These are phyloP conservation scores for Pangasius mekongensis DNA, from an alignment of 2,797 vertebrate species.

Conservation along the genomic window DNA sequence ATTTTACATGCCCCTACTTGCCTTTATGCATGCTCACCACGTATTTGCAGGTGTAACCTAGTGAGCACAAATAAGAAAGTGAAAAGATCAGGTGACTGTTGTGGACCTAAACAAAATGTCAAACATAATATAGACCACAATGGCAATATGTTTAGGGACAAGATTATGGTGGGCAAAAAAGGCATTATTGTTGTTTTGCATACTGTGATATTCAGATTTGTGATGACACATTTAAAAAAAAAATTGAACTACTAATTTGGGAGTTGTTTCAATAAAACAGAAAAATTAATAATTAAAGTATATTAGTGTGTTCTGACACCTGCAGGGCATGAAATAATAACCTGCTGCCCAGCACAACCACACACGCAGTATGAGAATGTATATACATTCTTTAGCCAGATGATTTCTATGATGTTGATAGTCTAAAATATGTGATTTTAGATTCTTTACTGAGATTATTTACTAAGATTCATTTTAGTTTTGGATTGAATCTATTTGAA, in stretches of 20 bases:
- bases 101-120: background rate
- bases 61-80: background rate
- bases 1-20: background rate
- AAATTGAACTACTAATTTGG: background rate
- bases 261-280: background rate
- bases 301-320: background rate
- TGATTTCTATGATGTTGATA: background rate
- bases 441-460: background rate
- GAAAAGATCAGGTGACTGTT: background rate
- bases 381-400: background rate
- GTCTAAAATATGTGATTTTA: background rate
- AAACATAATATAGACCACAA: background rate
- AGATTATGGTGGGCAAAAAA: background rate
- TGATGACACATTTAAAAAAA: background rate
- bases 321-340: background rate
- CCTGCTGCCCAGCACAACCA: background rate
- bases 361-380: background rate
- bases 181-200: background rate
- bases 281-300: background rate
- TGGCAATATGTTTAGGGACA: background rate
- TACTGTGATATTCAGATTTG: background rate
- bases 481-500: background rate
- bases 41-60: background rate
- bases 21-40: background rate
- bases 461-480: background rate